A percentile compares a stretch with the other conserved stretches of the same genome.
phyloP scores from a whole-genome alignment of 2,888 invertebrate species.

The Saturnia pavonia region DNA sequence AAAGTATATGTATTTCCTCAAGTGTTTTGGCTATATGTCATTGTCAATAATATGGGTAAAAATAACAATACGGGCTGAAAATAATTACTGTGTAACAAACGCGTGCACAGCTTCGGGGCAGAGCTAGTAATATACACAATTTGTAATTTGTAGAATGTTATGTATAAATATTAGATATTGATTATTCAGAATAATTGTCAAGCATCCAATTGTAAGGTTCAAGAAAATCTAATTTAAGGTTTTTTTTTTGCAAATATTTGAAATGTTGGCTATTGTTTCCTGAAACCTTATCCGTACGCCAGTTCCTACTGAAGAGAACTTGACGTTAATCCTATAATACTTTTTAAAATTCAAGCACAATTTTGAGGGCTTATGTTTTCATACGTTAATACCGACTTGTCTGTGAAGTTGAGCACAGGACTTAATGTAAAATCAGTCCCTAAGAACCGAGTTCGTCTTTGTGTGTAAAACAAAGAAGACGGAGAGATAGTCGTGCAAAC shows the following conservation, averaged over 20 bases:
- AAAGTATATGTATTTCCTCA: too few relatives aligned
- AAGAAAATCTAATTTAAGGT: not conserved
- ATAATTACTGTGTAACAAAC: too few relatives aligned
- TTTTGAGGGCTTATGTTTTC: conserved; percentile 10
- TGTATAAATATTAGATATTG: too few relatives aligned
- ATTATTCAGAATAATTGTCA: not conserved
- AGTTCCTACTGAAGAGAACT: not conserved
- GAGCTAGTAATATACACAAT: too few relatives aligned
- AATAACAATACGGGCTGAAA: too few relatives aligned
- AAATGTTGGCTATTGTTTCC: not conserved
- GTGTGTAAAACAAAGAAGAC: conserved; percentile 46
- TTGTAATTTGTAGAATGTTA: too few relatives aligned
- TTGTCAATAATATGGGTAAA: too few relatives aligned
- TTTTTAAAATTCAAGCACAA: conserved; percentile 14
- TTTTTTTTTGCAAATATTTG: not conserved
- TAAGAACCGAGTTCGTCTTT: conserved; percentile 37
- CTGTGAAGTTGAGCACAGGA: conserved; percentile 9
- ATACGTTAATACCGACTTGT: conserved; percentile 12
- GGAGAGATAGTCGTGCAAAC: conserved; percentile 48
- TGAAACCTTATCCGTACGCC: not conserved
- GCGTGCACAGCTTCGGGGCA: too few relatives aligned
- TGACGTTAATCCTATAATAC: conserved; percentile 18
- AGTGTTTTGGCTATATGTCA: too few relatives aligned
- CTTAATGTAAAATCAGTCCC: conserved; percentile 29
- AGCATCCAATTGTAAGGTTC: not conserved